Evolutionary conservation across 1,140 invertebrate species (phyloP).

Genomic region (Hirudo medicinalis): DNA sequence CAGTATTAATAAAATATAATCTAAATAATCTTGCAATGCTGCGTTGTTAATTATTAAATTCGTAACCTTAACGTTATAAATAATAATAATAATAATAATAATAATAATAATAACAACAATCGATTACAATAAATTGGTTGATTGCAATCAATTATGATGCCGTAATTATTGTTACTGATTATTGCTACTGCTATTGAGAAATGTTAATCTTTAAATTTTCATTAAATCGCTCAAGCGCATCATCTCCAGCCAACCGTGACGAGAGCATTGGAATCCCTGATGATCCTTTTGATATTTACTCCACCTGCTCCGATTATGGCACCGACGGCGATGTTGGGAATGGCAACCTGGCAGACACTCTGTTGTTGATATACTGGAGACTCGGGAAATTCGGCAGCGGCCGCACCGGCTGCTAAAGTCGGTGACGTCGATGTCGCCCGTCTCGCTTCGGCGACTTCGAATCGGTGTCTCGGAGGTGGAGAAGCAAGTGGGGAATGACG

Average conservation of each 20-base stretch:
- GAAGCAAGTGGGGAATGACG: no score
- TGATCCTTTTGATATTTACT: conserved; percentile 88
- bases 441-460: no score
- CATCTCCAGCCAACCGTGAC: conserved; percentile 42
- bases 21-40: no score
- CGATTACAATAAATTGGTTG: no score
- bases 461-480: no score
- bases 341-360: conserved; percentile 53
- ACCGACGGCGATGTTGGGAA: conserved; percentile 90
- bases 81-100: no score
- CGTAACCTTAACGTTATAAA: no score
- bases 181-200: not conserved
- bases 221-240: not conserved
- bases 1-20: no score
- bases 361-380: not conserved
- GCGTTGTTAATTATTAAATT: no score
- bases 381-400: not conserved
- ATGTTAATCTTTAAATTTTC: not conserved
- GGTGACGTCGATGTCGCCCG: no score
- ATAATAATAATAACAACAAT: no score
- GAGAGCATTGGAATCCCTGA: conserved; percentile 82
- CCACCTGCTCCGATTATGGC: conserved; percentile 94
- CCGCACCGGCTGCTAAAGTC: not conserved
- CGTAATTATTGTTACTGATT: not conserved
- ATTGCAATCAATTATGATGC: not conserved